Evolutionary conservation across 2,113 vertebrate genomes (phyloP).

Genomic region (Chaetops frenatus): DNA sequence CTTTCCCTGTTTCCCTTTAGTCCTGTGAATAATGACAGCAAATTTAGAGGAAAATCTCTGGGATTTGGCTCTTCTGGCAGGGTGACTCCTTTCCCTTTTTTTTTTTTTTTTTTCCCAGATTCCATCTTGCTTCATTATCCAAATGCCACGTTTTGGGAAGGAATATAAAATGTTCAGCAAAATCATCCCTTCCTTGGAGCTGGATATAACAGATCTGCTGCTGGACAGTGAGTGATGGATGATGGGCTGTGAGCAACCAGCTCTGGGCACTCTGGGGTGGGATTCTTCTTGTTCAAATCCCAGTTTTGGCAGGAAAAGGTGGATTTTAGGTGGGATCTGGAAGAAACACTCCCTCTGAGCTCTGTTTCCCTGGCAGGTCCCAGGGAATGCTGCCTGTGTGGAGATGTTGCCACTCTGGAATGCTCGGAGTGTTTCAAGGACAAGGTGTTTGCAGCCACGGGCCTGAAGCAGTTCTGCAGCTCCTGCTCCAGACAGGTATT

Average conservation of each 20-base stretch:
- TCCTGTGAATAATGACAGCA: not conserved
- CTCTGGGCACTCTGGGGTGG: not conserved
- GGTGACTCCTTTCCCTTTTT: not conserved
- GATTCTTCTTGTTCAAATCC: not conserved
- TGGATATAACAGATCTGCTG: conserved; percentile 85
- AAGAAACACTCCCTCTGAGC: not conserved
- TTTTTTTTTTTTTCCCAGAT: conserved; percentile 63
- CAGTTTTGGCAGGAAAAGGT: not conserved
- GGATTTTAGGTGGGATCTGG: not conserved
- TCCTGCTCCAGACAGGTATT: conserved; percentile 78
- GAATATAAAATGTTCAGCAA: conserved; percentile 93
- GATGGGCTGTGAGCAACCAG: not conserved
- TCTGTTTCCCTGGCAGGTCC: conserved; percentile 65
- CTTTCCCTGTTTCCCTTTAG: not conserved
- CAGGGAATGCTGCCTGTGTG: conserved; percentile 83
- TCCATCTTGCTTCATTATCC: conserved; percentile 87
- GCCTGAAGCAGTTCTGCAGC: conserved; percentile 83
- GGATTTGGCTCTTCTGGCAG: not conserved
- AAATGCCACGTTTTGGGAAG: conserved; percentile 91
- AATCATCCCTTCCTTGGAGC: conserved; percentile 84
- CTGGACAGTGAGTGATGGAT: conserved; percentile 73
- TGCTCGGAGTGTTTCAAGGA: conserved; percentile 81
- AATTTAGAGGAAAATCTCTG: not conserved
- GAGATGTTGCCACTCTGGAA: conserved; percentile 70
- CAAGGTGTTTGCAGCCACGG: conserved; percentile 65